Percentiles rank a stretch among this genome's conserved stretches.
These are phyloP conservation scores for Amitus sp. DNA, from an alignment of 2,888 invertebrate species.

Conservation along the genomic window DNA sequence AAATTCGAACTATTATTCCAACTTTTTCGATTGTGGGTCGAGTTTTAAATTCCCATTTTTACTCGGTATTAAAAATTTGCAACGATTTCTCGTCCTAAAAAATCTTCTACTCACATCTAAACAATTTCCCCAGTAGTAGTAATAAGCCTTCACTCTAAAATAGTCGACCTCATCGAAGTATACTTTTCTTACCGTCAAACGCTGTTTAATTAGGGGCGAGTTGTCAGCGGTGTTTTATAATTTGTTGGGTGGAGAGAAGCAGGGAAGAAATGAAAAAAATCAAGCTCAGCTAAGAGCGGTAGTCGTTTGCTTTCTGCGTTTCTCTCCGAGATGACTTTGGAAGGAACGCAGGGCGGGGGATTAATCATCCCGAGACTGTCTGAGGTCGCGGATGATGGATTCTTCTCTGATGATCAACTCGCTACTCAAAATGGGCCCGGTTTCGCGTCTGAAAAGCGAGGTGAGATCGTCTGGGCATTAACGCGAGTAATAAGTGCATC, in stretches of 20 bases:
- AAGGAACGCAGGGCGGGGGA: constrained; percentile 5
- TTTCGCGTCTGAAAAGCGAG: constrained; percentile 23
- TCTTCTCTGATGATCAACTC: constrained; percentile 33
- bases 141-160: too few relatives aligned
- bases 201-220: not conserved
- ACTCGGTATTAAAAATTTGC: too few relatives aligned
- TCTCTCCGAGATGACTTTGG: not conserved
- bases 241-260: not conserved
- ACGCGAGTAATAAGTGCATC: constrained; percentile 38
- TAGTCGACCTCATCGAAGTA: too few relatives aligned
- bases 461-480: constrained; percentile 25
- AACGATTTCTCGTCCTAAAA: too few relatives aligned
- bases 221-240: not conserved
- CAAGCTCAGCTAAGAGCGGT: not conserved
- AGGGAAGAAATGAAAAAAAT: not conserved
- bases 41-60: too few relatives aligned
- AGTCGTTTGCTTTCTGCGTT: constrained; percentile 4
- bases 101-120: too few relatives aligned
- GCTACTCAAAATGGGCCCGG: constrained; percentile 29
- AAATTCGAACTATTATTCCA: too few relatives aligned
- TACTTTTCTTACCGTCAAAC: too few relatives aligned
- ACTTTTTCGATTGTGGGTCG: too few relatives aligned
- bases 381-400: constrained; percentile 38
- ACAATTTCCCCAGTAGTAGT: too few relatives aligned
- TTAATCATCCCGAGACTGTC: constrained; percentile 28